phyloP scores from a whole-genome alignment of 2,113 vertebrate species.

The Ascaphus truei region DNA sequence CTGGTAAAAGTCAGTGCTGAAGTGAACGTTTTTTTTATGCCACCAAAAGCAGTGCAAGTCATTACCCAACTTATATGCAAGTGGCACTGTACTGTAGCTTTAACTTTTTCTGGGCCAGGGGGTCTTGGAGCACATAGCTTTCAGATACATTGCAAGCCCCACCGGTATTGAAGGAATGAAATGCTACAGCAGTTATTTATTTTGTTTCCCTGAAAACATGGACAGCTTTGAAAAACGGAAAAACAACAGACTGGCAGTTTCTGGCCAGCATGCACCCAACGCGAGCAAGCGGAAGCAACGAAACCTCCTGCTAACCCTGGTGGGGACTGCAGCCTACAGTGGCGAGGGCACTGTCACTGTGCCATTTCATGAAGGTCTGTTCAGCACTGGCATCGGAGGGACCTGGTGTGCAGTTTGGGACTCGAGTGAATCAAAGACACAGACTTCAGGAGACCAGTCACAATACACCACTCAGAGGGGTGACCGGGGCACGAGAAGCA shows the following conservation, averaged over 20 bases:
- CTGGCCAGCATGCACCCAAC: slow-evolving; percentile 12
- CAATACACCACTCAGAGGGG: slow-evolving; percentile 1
- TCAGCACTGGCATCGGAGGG: slow-evolving; percentile 24
- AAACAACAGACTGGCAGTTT: slow-evolving; percentile 23
- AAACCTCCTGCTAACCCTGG: slow-evolving; percentile 34
- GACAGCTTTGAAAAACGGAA: neutral
- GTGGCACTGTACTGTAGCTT: too few relatives aligned
- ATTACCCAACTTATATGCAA: too few relatives aligned
- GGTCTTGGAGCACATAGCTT: slow-evolving; percentile 7
- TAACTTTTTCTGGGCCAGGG: neutral
- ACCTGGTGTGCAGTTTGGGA: slow-evolving; percentile 31
- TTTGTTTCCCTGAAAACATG: slow-evolving; percentile 13
- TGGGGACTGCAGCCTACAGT: slow-evolving; percentile 22
- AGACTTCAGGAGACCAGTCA: slow-evolving; percentile 13
- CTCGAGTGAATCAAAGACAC: slow-evolving; percentile 12
- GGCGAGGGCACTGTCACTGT: slow-evolving; percentile 12
- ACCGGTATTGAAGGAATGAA: slow-evolving; percentile 14
- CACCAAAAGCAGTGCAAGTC: too few relatives aligned
- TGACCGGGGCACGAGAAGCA: neutral
- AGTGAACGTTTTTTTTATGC: too few relatives aligned
- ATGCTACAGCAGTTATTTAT: slow-evolving; percentile 19
- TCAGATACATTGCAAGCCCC: slow-evolving; percentile 10
- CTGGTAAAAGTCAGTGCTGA: too few relatives aligned
- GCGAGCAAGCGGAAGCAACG: slow-evolving; percentile 25
- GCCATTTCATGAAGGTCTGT: slow-evolving; percentile 27